Percentiles rank a stretch among this genome's conserved stretches.
Evolutionary conservation across 2,888 invertebrate species (phyloP).

Genomic region (Pristionchus maxplancki): DNA sequence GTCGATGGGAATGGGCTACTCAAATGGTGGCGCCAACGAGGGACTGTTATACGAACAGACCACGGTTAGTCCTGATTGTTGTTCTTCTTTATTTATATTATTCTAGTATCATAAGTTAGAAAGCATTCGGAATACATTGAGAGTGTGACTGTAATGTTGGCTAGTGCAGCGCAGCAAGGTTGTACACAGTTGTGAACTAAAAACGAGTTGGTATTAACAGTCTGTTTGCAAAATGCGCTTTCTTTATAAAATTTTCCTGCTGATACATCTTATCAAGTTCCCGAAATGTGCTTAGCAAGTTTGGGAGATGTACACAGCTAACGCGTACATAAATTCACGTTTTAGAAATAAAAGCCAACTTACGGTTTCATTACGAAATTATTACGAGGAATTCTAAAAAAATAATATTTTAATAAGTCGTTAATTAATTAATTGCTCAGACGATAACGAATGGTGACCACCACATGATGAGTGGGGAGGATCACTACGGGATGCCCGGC

Average conservation of each 20-base stretch:
- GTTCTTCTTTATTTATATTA: neutral
- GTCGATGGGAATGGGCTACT: constrained; percentile 11
- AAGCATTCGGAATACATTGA: too few relatives aligned
- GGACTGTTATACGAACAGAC: constrained; percentile 10
- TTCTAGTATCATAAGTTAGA: too few relatives aligned
- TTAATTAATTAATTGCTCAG: neutral
- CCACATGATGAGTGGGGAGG: constrained; percentile 18
- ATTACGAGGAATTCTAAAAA: neutral
- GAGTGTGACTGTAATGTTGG: too few relatives aligned
- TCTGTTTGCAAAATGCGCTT: too few relatives aligned
- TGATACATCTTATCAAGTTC: neutral
- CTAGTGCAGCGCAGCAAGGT: too few relatives aligned
- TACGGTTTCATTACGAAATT: too few relatives aligned
- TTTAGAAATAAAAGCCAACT: too few relatives aligned
- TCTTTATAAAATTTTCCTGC: too few relatives aligned
- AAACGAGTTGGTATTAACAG: too few relatives aligned
- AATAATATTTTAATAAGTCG: neutral
- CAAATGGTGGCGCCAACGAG: constrained; percentile 13
- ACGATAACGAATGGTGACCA: constrained; percentile 1
- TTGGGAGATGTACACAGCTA: neutral
- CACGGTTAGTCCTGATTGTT: neutral
- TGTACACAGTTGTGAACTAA: too few relatives aligned
- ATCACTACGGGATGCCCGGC: constrained; percentile 32
- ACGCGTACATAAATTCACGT: too few relatives aligned
- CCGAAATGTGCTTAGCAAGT: neutral